Evolutionary conservation across 2,797 vertebrate species (phyloP), one percentile per base, ranked within the genome.

Genomic region (Chrysolophus pictus): DNA sequence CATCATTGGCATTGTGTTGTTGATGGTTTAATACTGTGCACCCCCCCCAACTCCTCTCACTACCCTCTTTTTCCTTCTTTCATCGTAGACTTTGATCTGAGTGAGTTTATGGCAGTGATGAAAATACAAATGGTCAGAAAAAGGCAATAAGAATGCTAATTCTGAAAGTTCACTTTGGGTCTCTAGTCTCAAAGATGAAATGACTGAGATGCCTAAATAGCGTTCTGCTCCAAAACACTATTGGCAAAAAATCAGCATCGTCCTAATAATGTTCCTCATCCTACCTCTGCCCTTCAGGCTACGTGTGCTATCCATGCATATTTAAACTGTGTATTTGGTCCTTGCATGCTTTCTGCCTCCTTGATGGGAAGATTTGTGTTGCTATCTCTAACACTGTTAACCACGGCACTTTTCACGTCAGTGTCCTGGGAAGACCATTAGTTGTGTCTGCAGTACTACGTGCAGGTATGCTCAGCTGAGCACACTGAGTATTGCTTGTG

Each of bases 351-450:
- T 88, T 60, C 23, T 22, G 6, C 33, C 16, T 73, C 51, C 24
- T 0, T 60, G 35, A 5, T 0, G 0, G 22, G 44, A 37, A 47
- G 46, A 37, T 14, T 0, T 2, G n/a, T 22, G 26, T 53, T 72
- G 42, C 46, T 71, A 0, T 16, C 26, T 71, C 4, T 14, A 9
- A 18, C 11, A 9, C 28, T 4, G 0, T 41, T 42, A 42, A 39
- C 55, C 23, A 5, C 0, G 26, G 55, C 2, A 1, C 37, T 89
- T 69, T 35, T 82, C 28, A 2, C 14, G 33, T 11, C 37, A 23
- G 26, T 23, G 14, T 65, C 31, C 49, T 53, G 9, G 15, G 26
- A 49, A 35, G 11, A 42, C 6, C 6, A 19, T 6, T 10, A 28
- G 26, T 26, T 23, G 13, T n/a, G 8, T 47, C 17, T 14, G 46